phyloP scores from a whole-genome alignment of 2,888 invertebrate species.

The Elgonia sp. region DNA sequence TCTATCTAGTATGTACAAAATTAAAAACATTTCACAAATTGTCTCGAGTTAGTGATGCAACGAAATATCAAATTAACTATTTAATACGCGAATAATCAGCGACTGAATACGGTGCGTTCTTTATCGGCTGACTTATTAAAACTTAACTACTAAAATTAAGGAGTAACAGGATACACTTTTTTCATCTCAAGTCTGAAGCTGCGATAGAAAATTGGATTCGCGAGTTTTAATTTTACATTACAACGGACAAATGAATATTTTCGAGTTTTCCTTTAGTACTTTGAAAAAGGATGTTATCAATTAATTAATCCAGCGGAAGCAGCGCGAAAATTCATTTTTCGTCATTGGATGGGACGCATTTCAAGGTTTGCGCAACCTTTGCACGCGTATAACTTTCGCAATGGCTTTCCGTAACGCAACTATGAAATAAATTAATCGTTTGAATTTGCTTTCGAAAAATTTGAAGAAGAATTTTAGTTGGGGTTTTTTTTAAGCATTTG shows the following conservation, averaged over 20 bases:
- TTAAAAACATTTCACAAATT: neutral
- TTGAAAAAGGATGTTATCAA: neutral
- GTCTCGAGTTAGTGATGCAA: neutral
- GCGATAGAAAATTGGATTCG: neutral
- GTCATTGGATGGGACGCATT: neutral
- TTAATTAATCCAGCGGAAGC: neutral
- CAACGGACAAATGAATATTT: neutral
- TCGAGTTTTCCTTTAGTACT: neutral
- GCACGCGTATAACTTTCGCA: neutral
- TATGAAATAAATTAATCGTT: neutral
- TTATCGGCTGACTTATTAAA: constrained; percentile 57
- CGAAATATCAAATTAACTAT: neutral
- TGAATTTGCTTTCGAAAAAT: neutral
- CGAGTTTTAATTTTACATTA: neutral
- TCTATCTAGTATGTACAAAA: neutral
- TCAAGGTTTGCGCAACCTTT: neutral
- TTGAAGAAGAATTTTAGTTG: no score
- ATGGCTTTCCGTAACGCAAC: neutral
- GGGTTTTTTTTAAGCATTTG: no score
- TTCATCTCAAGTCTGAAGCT: neutral
- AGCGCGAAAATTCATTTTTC: neutral
- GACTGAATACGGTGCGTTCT: neutral
- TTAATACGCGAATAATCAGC: constrained; percentile 1
- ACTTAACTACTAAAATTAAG: constrained; percentile 44
- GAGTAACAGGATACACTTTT: constrained; percentile 14